Conservation (phyloP, 2,888 invertebrate genomes). For the Pemphredon lugubris region DNA sequence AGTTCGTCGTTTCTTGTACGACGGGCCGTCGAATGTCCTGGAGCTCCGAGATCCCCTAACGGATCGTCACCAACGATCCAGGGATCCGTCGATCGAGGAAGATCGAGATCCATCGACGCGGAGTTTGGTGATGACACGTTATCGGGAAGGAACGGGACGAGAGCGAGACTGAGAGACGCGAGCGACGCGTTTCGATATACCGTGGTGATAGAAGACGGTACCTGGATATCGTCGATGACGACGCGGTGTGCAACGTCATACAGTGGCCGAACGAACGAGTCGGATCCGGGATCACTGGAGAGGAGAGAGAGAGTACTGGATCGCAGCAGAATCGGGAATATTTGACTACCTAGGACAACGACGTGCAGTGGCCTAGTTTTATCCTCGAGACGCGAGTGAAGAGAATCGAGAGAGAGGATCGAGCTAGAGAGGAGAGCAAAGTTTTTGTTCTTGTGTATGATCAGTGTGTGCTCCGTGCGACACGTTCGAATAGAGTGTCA, state of each 20-base stretch:
- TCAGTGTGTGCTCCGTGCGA: slow-evolving; percentile 49
- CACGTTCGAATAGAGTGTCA: slow-evolving; percentile 1
- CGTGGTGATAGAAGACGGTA: not conserved
- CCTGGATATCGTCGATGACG: slow-evolving; percentile 4
- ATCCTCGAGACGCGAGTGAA: no score
- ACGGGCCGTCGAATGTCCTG: slow-evolving; percentile 9
- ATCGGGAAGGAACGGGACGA: slow-evolving; percentile 63
- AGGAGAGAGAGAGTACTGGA: not conserved
- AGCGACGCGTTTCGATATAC: not conserved
- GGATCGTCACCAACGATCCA: slow-evolving; percentile 8
- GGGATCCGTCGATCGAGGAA: slow-evolving; percentile 4
- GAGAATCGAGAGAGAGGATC: slow-evolving; percentile 25
- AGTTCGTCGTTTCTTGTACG: slow-evolving; percentile 7
- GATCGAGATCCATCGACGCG: not conserved
- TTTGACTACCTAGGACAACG: slow-evolving; percentile 12
- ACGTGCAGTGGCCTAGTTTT: no score
- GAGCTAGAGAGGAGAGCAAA: not conserved
- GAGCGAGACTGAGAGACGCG: slow-evolving; percentile 34
- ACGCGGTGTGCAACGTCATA: slow-evolving; percentile 2
- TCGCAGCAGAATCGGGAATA: not conserved
- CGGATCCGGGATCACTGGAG: not conserved
- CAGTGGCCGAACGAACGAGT: not conserved
- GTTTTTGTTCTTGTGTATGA: slow-evolving; percentile 10
- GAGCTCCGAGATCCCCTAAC: slow-evolving; percentile 20
- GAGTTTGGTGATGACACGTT: slow-evolving; percentile 26